phyloP scores from a whole-genome alignment of 2,888 invertebrate species.

The Cyaniris semiargus region DNA sequence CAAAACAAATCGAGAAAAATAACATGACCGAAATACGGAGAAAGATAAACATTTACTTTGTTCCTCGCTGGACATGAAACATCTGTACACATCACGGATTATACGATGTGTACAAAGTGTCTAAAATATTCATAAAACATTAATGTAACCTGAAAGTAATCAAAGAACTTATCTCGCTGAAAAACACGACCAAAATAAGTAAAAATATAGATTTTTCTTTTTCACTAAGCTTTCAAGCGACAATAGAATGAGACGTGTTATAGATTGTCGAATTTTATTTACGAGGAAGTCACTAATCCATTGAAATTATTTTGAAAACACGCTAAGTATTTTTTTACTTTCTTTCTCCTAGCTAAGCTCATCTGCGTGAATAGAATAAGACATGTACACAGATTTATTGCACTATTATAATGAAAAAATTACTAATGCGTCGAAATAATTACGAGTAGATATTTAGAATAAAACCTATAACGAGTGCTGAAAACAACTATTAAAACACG shows the following conservation, averaged over 20 bases:
- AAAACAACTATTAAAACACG: not conserved
- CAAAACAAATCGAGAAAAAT: not conserved
- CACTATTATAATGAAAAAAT: too few species aligned
- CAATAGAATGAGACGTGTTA: not conserved
- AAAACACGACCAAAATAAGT: not conserved
- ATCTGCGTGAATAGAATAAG: too few species aligned
- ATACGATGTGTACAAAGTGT: not conserved
- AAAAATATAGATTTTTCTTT: too few species aligned
- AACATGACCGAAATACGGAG: constrained; percentile 1
- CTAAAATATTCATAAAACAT: not conserved
- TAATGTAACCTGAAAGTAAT: not conserved
- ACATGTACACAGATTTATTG: too few species aligned
- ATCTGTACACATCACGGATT: not conserved
- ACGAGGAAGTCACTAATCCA: too few species aligned
- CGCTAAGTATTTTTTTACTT: too few species aligned
- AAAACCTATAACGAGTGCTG: not conserved
- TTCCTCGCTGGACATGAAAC: not conserved
- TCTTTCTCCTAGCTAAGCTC: too few species aligned
- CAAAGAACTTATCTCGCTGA: not conserved
- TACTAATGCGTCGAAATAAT: too few species aligned
- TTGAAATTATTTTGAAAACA: too few species aligned
- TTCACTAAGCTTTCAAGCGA: too few species aligned
- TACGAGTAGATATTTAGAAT: too few species aligned
- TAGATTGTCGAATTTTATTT: too few species aligned
- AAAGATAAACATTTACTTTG: not conserved